Evolutionary conservation across 1,140 invertebrate genomes (phyloP).

Genomic region (Pectinophora gossypiella): DNA sequence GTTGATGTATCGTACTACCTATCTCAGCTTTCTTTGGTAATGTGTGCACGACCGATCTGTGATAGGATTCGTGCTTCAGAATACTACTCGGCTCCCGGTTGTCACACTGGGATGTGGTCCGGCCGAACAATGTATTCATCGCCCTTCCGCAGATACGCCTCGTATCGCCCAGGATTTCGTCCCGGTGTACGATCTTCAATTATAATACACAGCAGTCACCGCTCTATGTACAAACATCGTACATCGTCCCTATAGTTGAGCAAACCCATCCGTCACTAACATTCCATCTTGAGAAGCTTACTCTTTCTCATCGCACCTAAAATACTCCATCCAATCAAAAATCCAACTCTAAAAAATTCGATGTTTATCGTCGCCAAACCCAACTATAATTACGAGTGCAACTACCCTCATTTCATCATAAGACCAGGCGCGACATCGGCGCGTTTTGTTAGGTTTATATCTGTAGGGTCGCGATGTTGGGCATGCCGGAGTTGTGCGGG

Average conservation of each 20-base stretch:
- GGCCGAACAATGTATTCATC: too few relatives aligned
- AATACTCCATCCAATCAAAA: too few relatives aligned
- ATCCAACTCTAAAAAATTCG: too few relatives aligned
- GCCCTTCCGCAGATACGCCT: too few relatives aligned
- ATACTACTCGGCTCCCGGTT: too few relatives aligned
- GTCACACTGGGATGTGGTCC: too few relatives aligned
- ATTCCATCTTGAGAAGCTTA: background rate
- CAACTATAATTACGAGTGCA: background rate
- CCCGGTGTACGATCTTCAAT: too few relatives aligned
- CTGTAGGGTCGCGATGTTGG: slow-evolving; percentile 45
- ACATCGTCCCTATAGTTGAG: background rate
- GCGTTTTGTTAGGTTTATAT: slow-evolving; percentile 18
- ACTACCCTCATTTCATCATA: too few relatives aligned
- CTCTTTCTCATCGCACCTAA: too few relatives aligned
- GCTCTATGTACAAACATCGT: background rate
- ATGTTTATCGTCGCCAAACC: background rate
- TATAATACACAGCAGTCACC: background rate
- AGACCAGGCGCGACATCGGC: background rate
- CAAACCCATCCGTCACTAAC: background rate
- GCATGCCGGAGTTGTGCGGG: slow-evolving; percentile 32
- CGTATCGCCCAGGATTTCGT: too few relatives aligned
- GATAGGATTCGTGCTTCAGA: background rate
- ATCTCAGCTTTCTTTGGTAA: slow-evolving; percentile 53
- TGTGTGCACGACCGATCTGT: slow-evolving; percentile 3
- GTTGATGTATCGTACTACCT: slow-evolving; percentile 31